Evolutionary conservation across 1,140 invertebrate genomes (phyloP), one percentile per base, ranked within the genome.

Genomic region (Bombus picipes): DNA sequence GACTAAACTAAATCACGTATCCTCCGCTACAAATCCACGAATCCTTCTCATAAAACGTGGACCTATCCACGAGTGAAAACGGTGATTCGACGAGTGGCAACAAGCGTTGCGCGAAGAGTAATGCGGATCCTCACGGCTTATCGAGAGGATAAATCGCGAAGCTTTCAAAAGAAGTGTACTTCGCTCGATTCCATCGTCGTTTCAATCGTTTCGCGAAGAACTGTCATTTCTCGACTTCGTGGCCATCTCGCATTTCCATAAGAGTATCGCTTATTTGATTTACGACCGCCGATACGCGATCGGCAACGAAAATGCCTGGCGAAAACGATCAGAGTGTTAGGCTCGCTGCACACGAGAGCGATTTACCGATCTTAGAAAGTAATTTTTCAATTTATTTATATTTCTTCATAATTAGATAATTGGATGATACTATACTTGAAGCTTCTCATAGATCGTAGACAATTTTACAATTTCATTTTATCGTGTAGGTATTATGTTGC

Each of bases 231-330:
- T 18, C n/a, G n/a, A 2, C 43, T n/a, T 72, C 39, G 32, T 73
- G 8, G 76, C 47, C 43, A 25, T 71, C 53, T 41, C 37, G 59
- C 39, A 82, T 82, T 81, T 81, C n/a, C 66, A 82, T 32, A 65
- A 74, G 34, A 28, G 22, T 81, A 73, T 73, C 70, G n/a, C n/a
- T 47, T 43, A 28, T 73, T 81, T 81, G 70, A 81, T 81, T 81
- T 73, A 81, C 71, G 53, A 18, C 12, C 39, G 22, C 2, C 53
- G 80, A 81, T 81, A 81, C n/a, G 70, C n/a, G 53, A 18, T 32
- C 34, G 9, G n/a, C n/a, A 37, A 9, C 53, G 53, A 74, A 81
- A 74, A 74, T 34, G 8, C 25, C 47, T 57, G 6, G 15, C 10
- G 59, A n/a, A 22, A n/a, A 62, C 12, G n/a, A n/a, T 22, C 28